Evolutionary conservation across 2,113 vertebrate genomes (phyloP), one percentile per base, ranked within the genome.

Genomic region (Regulus satrapa): DNA sequence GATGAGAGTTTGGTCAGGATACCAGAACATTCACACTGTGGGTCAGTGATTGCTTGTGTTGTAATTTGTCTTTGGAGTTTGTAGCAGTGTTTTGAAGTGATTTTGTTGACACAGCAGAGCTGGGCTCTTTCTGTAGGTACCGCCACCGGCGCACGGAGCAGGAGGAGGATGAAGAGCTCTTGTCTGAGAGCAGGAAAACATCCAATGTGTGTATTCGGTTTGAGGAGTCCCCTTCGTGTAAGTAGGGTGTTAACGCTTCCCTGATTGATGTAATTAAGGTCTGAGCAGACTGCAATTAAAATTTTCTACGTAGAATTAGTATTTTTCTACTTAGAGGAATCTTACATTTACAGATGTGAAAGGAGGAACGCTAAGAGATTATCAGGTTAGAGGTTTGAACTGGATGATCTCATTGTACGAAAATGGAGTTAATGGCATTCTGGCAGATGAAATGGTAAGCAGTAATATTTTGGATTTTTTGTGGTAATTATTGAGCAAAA

Each of bases 381-480:
- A 99, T 95, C 99, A 99, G 95, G 98, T 99, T 96, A 96, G 98
- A 97, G 99, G 99, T 54, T 96, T 99, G 92, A 99, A 99, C 96
- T 99, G 99, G 99, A 98, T 99, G 98, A 99, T 99, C 91, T 99
- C 98, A 32, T 94, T 99, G 61, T 99, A 99, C 97, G 99, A 99
- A 97, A 99, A 99, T 95, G 98, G 99, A 92, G 98, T 99, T 89
- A 99, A 99, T 94, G 99, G 99, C 84, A 99, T 99, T 96, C 98
- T 99, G 97, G 99, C 99, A 78, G 99, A 99, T 97, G 98, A 99
- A 98, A 99, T 99, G 99, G 99, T 99, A 98, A 98, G 97, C 76
- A 91, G 25, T 73, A 62, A 59, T 81, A 8, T 95, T 91, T 82
- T 89, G 54, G 32, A 59, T 32, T 84, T 95, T 90, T 88, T 56